These are phyloP conservation scores for Proisotoma minuta DNA, from an alignment of 2,888 invertebrate species.

Conservation along the genomic window DNA sequence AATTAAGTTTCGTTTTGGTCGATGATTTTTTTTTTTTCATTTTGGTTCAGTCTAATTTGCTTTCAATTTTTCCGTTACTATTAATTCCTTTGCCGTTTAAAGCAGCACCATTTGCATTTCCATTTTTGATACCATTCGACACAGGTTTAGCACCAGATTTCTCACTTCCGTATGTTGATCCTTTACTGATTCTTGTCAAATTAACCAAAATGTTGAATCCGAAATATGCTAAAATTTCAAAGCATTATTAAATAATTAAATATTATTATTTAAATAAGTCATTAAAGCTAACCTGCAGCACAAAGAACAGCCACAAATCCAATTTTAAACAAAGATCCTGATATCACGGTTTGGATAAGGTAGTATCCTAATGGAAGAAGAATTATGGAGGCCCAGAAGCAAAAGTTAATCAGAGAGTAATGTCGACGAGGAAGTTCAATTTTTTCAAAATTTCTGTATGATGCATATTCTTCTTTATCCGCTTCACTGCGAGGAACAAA, in stretches of 20 bases:
- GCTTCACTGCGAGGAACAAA: constrained; percentile 73
- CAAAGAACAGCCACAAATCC: constrained; percentile 66
- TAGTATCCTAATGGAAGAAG: constrained; percentile 69
- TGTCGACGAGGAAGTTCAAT: constrained; percentile 60
- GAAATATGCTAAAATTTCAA: constrained; percentile 72
- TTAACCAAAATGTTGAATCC: constrained; percentile 74
- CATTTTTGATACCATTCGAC: neutral
- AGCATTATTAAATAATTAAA: constrained; percentile 51
- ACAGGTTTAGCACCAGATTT: neutral
- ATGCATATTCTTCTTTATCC: constrained; percentile 49
- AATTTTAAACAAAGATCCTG: constrained; percentile 67
- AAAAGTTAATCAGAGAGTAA: constrained; percentile 66
- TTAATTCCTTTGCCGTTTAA: constrained; percentile 13
- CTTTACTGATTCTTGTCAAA: constrained; percentile 78
- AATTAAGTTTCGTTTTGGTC: too few relatives aligned
- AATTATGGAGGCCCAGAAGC: constrained; percentile 65
- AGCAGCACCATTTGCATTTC: neutral
- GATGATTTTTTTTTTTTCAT: too few relatives aligned
- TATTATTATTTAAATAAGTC: constrained; percentile 7
- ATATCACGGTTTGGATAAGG: constrained; percentile 62
- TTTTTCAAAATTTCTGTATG: constrained; percentile 53
- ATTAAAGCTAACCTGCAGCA: constrained; percentile 61
- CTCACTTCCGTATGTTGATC: constrained; percentile 71
- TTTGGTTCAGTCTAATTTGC: constrained; percentile 3
- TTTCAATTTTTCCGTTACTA: neutral